phyloP scores from a whole-genome alignment of 2,888 invertebrate species.

The Chaitophorus viminalis region DNA sequence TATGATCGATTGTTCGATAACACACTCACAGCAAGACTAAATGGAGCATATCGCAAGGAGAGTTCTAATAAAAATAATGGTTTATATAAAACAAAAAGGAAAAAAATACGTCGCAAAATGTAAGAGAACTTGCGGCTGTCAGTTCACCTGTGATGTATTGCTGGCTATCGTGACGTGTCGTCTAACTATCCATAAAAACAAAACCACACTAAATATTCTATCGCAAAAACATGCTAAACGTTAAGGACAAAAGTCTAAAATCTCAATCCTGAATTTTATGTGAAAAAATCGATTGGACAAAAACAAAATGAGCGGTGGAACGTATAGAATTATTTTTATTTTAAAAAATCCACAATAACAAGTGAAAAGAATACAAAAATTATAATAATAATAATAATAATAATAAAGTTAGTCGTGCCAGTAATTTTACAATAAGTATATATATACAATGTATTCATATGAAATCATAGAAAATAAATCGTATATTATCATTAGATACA shows the following conservation, averaged over 20 bases:
- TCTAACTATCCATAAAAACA: constrained; percentile 33
- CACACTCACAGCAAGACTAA: background rate
- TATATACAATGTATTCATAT: too few relatives aligned
- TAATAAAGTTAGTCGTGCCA: too few relatives aligned
- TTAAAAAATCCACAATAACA: too few relatives aligned
- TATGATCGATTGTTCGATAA: constrained; percentile 2
- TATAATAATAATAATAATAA: too few relatives aligned
- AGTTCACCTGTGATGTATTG: constrained; percentile 31
- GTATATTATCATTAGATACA: too few relatives aligned
- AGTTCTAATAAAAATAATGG: constrained; percentile 54
- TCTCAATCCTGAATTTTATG: too few relatives aligned
- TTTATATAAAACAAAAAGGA: constrained; percentile 11
- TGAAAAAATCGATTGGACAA: too few relatives aligned
- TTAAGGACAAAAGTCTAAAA: background rate
- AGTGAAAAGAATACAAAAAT: too few relatives aligned
- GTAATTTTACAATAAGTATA: too few relatives aligned
- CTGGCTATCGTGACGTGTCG: constrained; percentile 7
- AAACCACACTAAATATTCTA: background rate
- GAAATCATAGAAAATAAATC: too few relatives aligned
- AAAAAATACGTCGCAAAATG: constrained; percentile 8
- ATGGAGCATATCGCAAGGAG: constrained; percentile 6
- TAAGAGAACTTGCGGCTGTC: constrained; percentile 36
- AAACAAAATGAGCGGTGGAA: too few relatives aligned
- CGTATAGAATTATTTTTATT: too few relatives aligned
- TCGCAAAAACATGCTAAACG: background rate